A percentile compares a stretch with the other conserved stretches of the same genome.
These are phyloP conservation scores for Megaleporinus macrocephalus DNA, from an alignment of 2,113 vertebrate genomes.

Conservation along the genomic window DNA sequence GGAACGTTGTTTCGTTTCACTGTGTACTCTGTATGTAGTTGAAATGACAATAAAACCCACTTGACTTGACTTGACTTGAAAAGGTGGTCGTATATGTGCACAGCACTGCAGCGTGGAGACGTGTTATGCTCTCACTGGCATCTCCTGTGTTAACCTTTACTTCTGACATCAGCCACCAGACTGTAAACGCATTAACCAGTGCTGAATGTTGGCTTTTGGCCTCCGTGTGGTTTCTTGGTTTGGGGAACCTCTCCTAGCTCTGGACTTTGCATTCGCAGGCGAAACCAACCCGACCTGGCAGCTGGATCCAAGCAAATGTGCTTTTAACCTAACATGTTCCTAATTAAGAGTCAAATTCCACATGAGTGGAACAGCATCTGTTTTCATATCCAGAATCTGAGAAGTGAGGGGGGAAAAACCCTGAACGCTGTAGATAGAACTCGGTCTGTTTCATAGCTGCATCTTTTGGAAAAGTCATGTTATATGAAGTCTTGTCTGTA, in stretches of 20 bases:
- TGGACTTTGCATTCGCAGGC: background rate
- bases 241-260: background rate
- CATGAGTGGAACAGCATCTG: background rate
- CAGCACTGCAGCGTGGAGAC: background rate
- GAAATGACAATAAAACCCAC: too few species aligned
- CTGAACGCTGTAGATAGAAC: background rate
- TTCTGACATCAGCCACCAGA: background rate
- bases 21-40: too few species aligned
- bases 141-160: background rate
- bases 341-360: conserved; percentile 22
- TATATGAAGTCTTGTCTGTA: too few species aligned
- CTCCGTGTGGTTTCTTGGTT: background rate
- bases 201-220: background rate
- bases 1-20: too few species aligned
- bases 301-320: background rate
- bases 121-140: background rate
- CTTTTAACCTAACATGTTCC: conserved; percentile 13
- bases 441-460: background rate
- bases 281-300: background rate
- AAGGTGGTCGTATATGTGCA: background rate
- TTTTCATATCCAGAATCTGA: conserved; percentile 7
- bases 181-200: conserved; percentile 23
- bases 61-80: too few species aligned
- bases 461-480: background rate
- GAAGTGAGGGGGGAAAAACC: background rate